A percentile compares a stretch with the other conserved stretches of the same genome.
Conservation (phyloP, 2,113 vertebrate species). For the Strigops habroptila region DNA sequence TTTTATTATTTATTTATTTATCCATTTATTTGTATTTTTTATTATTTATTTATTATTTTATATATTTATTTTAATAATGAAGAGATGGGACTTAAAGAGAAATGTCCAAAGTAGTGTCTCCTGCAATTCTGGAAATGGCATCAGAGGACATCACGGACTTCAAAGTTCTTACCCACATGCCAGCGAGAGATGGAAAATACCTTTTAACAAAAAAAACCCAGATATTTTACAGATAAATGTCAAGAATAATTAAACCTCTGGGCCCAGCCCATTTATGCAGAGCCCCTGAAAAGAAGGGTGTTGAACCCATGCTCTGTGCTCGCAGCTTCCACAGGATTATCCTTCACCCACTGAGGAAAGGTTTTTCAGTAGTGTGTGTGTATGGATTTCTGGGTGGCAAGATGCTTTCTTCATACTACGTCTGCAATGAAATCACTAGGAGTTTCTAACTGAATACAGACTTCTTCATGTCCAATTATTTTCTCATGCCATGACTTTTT, state of each 20-base stretch:
- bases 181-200: not conserved
- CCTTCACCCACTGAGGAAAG: not conserved
- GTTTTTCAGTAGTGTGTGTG: not conserved
- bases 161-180: not conserved
- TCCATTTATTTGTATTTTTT: not conserved
- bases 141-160: not conserved
- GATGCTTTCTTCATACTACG: conserved; percentile 25
- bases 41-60: not conserved
- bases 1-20: not conserved
- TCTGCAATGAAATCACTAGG: not conserved
- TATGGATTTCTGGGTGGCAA: conserved; percentile 26
- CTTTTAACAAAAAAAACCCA: not conserved
- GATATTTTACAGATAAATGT: not conserved
- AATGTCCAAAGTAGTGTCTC: not conserved
- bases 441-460: not conserved
- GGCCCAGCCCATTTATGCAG: not conserved
- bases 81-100: not conserved
- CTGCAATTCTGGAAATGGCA: not conserved
- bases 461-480: conserved; percentile 6
- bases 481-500: not conserved
- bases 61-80: not conserved
- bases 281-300: not conserved
- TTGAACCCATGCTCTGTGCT: not conserved
- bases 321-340: not conserved
- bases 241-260: not conserved